Percentiles rank a stretch among this genome's conserved stretches.
These are phyloP conservation scores for Hippocampus guttulatus DNA, from an alignment of 2,113 vertebrate species.

Conservation along the genomic window DNA sequence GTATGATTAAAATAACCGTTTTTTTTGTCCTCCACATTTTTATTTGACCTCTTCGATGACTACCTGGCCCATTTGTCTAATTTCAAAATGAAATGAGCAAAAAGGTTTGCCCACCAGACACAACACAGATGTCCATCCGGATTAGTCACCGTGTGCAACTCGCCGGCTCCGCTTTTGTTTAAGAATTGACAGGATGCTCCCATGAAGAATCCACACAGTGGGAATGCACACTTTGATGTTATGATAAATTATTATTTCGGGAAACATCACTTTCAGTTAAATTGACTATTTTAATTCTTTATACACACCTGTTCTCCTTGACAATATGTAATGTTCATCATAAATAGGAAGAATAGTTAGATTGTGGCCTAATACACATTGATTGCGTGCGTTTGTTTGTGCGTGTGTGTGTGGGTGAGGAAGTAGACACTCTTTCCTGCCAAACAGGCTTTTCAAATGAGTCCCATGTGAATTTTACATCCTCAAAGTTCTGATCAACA, in stretches of 20 bases:
- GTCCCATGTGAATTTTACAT: background rate
- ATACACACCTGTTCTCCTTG: background rate
- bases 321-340: background rate
- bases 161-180: background rate
- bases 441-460: background rate
- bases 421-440: constrained; percentile 1
- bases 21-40: no score
- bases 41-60: no score
- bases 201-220: background rate
- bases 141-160: background rate
- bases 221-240: background rate
- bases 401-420: background rate
- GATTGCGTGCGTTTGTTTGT: background rate
- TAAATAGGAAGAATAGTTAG: no score
- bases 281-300: background rate
- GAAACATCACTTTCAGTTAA: background rate
- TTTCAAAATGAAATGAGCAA: background rate
- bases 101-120: background rate
- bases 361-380: background rate
- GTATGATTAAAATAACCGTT: no score
- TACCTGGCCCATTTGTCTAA: background rate
- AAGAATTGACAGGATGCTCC: background rate
- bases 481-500: background rate
- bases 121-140: background rate
- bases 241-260: background rate